These are phyloP conservation scores for Neostethus bicornis DNA, from an alignment of 2,797 vertebrate species.

Conservation along the genomic window DNA sequence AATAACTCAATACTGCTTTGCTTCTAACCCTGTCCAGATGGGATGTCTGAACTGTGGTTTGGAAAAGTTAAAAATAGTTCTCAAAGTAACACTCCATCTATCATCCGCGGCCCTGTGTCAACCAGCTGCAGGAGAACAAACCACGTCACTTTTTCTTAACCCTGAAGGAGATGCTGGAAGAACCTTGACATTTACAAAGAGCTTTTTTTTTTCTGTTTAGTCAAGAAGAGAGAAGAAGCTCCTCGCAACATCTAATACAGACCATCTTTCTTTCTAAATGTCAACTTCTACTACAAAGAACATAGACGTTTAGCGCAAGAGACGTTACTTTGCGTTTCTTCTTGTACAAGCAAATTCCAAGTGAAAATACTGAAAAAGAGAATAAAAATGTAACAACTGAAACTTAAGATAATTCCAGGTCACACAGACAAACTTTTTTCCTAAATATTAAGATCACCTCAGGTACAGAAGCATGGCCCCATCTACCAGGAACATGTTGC, in stretches of 20 bases:
- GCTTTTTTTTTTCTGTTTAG: conserved; percentile 52
- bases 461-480: conserved; percentile 47
- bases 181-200: conserved; percentile 66
- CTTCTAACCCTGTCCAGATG: conserved; percentile 77
- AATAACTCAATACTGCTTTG: conserved; percentile 54
- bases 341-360: conserved; percentile 25
- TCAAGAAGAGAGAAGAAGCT: conserved; percentile 34
- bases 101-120: conserved; percentile 59
- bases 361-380: conserved; percentile 42
- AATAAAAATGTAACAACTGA: conserved; percentile 30
- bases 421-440: conserved; percentile 40
- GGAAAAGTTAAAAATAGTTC: conserved; percentile 81
- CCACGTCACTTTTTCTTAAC: conserved; percentile 64
- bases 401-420: conserved; percentile 25
- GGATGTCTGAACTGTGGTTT: conserved; percentile 66
- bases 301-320: conserved; percentile 10
- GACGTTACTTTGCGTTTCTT: conserved; percentile 56
- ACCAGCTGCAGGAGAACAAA: conserved; percentile 70
- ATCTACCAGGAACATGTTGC: conserved; percentile 59
- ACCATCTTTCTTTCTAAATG: conserved; percentile 57
- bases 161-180: conserved; percentile 54
- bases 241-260: conserved; percentile 42
- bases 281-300: conserved; percentile 39
- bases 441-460: conserved; percentile 55
- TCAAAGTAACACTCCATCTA: conserved; percentile 74